Evolutionary conservation across 2,113 vertebrate genomes (phyloP).

Genomic region (Opisthocomus hoazin): DNA sequence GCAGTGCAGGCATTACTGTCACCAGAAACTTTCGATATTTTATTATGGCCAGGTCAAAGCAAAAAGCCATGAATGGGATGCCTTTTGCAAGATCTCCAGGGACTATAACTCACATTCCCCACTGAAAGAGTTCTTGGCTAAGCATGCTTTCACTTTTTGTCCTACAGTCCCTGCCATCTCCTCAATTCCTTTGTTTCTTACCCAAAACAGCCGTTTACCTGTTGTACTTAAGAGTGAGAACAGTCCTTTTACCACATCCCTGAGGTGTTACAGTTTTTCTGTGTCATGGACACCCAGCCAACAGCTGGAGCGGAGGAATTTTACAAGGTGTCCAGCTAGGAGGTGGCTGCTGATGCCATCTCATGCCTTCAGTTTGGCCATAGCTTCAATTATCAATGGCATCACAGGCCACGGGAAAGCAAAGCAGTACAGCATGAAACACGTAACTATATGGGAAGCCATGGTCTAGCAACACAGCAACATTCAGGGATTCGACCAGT

Average conservation of each 20-base stretch:
- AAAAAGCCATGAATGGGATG: conserved; percentile 34
- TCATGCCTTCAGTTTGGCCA: neutral
- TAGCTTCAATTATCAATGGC: neutral
- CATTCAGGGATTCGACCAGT: neutral
- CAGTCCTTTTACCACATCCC: neutral
- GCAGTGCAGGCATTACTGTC: neutral
- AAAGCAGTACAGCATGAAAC: neutral
- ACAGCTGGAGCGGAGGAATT: neutral
- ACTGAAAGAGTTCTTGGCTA: neutral
- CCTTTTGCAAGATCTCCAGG: conserved; percentile 3
- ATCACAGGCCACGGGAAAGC: neutral
- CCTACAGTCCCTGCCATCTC: neutral
- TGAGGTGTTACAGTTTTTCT: neutral
- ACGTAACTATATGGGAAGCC: neutral
- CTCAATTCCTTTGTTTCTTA: neutral
- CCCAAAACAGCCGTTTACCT: neutral
- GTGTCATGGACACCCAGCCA: neutral
- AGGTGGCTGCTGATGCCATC: neutral
- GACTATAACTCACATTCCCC: neutral
- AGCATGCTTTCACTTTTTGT: neutral
- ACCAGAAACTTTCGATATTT: conserved; percentile 1
- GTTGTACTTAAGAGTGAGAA: neutral
- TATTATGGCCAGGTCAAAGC: conserved; percentile 37
- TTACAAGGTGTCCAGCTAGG: neutral
- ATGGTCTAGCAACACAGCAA: neutral